Conservation (phyloP, 1,140 invertebrate genomes). For the Achatina immaculata region DNA sequence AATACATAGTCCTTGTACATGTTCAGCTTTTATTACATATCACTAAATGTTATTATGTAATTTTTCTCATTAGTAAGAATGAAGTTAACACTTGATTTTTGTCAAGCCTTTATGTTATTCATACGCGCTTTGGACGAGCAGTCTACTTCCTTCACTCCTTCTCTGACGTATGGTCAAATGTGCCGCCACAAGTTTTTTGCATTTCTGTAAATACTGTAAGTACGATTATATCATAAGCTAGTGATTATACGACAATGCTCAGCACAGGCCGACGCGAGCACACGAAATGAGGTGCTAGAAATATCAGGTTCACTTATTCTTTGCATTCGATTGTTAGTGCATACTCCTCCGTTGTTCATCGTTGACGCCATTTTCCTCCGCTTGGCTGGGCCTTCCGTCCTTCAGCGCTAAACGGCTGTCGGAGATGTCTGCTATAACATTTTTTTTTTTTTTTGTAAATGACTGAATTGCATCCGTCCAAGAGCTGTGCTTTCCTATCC, state of each 20-base stretch:
- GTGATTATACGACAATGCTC: not conserved
- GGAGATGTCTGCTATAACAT: not conserved
- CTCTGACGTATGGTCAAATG: not conserved
- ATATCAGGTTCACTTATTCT: not conserved
- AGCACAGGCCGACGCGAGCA: not conserved
- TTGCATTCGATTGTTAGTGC: not conserved
- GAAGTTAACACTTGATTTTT: too few relatives aligned
- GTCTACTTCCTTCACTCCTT: conserved; percentile 39
- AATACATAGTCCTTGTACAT: too few relatives aligned
- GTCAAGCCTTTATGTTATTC: conserved; percentile 6
- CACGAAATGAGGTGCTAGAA: not conserved
- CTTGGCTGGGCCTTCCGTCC: conserved; percentile 25
- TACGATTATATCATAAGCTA: not conserved
- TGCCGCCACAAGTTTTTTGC: conserved; percentile 11
- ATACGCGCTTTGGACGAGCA: conserved; percentile 31
- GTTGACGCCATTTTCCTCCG: conserved; percentile 41
- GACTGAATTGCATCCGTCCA: too few relatives aligned
- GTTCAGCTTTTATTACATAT: too few relatives aligned
- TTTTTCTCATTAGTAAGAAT: too few relatives aligned
- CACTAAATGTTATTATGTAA: too few relatives aligned
- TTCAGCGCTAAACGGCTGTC: not conserved
- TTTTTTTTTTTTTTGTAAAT: conserved; percentile 27
- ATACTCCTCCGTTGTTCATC: conserved; percentile 24
- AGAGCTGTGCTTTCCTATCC: too few relatives aligned
- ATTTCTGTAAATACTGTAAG: conserved; percentile 20